phyloP scores from a whole-genome alignment of 2,888 invertebrate species.

The Cistogaster globosa region DNA sequence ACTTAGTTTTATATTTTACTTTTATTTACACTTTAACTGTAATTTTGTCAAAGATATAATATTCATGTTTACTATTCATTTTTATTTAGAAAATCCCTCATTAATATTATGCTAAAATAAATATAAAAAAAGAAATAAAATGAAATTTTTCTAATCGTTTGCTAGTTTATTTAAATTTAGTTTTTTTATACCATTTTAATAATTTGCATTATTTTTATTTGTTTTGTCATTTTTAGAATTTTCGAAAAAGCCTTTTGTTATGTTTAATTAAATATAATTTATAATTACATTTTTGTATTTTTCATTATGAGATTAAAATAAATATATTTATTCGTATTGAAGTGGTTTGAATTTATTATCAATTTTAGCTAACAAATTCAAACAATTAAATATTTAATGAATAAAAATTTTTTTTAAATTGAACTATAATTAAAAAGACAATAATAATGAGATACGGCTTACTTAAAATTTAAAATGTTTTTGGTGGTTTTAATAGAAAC shows the following conservation, averaged over 20 bases:
- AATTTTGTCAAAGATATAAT: not conserved
- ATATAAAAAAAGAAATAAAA: not conserved
- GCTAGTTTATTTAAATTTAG: slow-evolving; percentile 15
- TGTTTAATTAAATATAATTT: slow-evolving; percentile 65
- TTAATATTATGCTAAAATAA: slow-evolving; percentile 39
- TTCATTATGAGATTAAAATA: slow-evolving; percentile 64
- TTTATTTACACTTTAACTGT: not conserved
- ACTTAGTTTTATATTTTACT: not conserved
- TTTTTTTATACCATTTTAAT: slow-evolving; percentile 39
- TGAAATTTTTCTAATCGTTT: slow-evolving; percentile 44
- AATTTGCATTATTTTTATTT: slow-evolving; percentile 54
- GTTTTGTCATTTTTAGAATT: slow-evolving; percentile 56
- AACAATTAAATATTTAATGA: slow-evolving; percentile 29
- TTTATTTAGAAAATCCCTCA: slow-evolving; percentile 46
- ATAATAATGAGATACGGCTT: too few relatives aligned
- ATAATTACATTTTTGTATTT: slow-evolving; percentile 59
- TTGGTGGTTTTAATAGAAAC: too few relatives aligned
- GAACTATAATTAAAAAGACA: not conserved
- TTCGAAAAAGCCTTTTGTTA: slow-evolving; percentile 47
- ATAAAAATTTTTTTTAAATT: not conserved
- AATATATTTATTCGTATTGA: slow-evolving; percentile 57
- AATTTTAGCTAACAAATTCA: slow-evolving; percentile 28
- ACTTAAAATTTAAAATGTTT: too few relatives aligned
- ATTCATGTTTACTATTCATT: slow-evolving; percentile 37
- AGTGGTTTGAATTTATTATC: slow-evolving; percentile 57